Conservation (phyloP, 1,140 invertebrate species). For the Ips nitidus region DNA sequence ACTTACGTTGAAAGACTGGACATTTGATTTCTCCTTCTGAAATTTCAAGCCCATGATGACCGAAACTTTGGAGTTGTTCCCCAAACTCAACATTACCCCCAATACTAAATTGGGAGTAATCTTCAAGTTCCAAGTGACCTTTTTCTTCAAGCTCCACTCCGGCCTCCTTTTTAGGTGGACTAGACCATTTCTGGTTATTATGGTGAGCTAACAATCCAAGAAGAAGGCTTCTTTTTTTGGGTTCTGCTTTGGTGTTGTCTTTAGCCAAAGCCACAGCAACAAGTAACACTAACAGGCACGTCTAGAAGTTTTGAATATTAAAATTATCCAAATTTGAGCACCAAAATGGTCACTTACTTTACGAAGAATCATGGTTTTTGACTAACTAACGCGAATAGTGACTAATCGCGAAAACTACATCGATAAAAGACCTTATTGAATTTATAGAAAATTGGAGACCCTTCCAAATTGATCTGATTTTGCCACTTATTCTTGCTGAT, state of each 20-base stretch:
- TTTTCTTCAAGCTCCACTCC: conserved; percentile 1
- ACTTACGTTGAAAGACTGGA: conserved; percentile 20
- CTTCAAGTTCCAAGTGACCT: not conserved
- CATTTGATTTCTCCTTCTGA: conserved; percentile 18
- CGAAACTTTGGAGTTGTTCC: not conserved
- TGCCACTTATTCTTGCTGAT: conserved; percentile 1
- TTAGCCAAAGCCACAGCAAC: not conserved
- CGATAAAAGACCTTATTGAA: conserved; percentile 5
- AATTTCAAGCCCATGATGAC: conserved; percentile 13
- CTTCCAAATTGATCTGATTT: conserved; percentile 21
- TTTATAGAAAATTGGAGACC: conserved; percentile 22
- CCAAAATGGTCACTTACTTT: conserved; percentile 20
- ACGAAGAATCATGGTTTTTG: conserved; percentile 21
- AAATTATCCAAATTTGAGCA: not conserved
- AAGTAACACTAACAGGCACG: conserved; percentile 1
- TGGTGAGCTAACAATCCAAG: conserved; percentile 17
- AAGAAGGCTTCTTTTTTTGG: conserved; percentile 20
- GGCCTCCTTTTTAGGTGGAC: not conserved
- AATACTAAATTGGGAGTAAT: not conserved
- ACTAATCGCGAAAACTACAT: conserved; percentile 3
- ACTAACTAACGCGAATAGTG: not conserved
- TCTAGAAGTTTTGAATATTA: not conserved
- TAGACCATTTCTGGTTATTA: conserved; percentile 2
- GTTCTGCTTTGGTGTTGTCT: conserved; percentile 9
- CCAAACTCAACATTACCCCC: not conserved